Base-by-base conservation (phyloP, 2,113 vertebrate genomes). In the Dendrocopos noguchii region DNA sequence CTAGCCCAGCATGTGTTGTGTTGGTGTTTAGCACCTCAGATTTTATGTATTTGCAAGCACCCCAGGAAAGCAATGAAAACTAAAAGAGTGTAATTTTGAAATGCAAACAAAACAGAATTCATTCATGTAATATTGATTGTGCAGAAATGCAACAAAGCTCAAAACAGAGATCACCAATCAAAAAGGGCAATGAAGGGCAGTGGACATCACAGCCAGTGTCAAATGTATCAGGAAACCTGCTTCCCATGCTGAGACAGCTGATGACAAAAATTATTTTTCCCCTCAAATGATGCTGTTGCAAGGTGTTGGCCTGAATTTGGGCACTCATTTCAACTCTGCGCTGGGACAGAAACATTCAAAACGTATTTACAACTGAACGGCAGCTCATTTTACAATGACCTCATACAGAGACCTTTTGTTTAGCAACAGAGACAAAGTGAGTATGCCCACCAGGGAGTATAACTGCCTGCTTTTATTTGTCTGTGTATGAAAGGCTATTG, bases 361-460 rank as follows among this genome's bases (percentile, higher is more conserved):
- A 96, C 95, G 90, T 97, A 97, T 98, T 98, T 98, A 97, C 95
- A 96, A 96, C 95, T 94, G 97, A 98, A 97, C 95, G 73, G 79
- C 59, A 46, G 91, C 97, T 98, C 98, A 97, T 98, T 99, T 98
- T 95, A 72, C 93, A 88, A 84, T 95, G 96, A 95, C 90, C 95
- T 96, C 64, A 87, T 93, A 97, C 93, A 98, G 96, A 97, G 97
- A 97, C 61, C 96, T 98, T 98, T 98, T 98, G 97, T 98, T 97
- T 96, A 87, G 95, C 86, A 97, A 82, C 76, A 94, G 80, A 89
- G 94, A 94, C 94, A 97, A 96, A 97, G 93, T 97, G 88, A 96
- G 93, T 94, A 94, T 93, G 87, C 96, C 97, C 98, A 96, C 95
- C 95, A 94, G 90, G 86, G 80, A 97, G 78, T 95, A 80, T 93